These are phyloP conservation scores for Pardalotus punctatus DNA, from an alignment of 2,113 vertebrate genomes.

Conservation along the genomic window DNA sequence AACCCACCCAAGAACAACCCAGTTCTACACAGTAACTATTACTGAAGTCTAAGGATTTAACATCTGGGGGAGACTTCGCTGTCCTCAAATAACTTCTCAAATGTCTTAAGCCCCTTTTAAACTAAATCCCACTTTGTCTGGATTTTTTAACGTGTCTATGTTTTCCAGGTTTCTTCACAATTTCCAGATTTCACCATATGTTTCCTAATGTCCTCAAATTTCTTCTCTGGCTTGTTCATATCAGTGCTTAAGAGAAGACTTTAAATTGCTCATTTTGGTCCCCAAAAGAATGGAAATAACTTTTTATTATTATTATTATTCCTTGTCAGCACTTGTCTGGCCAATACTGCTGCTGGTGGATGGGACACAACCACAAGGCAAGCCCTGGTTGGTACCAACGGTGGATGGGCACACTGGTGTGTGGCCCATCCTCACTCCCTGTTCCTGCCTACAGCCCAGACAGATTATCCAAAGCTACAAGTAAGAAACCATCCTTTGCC, in stretches of 20 bases:
- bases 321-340: not conserved
- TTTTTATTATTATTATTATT: not conserved
- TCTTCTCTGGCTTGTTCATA: not conserved
- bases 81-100: not conserved
- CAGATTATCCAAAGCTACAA: not conserved
- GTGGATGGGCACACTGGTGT: no score
- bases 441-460: not conserved
- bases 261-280: not conserved
- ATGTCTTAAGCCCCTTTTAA: not conserved
- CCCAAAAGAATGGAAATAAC: not conserved
- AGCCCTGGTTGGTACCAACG: not conserved
- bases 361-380: rapidly evolving
- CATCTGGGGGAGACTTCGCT: not conserved
- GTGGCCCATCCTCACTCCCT: not conserved
- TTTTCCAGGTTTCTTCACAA: not conserved
- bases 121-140: not conserved
- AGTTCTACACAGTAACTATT: not conserved
- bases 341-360: not conserved
- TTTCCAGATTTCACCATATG: not conserved
- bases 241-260: not conserved
- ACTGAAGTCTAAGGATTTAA: not conserved
- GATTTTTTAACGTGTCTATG: not conserved
- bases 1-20: not conserved
- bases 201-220: not conserved
- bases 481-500: not conserved